Percentiles rank a stretch among this genome's conserved stretches.
phyloP scores from a whole-genome alignment of 1,140 invertebrate genomes.

The Ephestia elutella region DNA sequence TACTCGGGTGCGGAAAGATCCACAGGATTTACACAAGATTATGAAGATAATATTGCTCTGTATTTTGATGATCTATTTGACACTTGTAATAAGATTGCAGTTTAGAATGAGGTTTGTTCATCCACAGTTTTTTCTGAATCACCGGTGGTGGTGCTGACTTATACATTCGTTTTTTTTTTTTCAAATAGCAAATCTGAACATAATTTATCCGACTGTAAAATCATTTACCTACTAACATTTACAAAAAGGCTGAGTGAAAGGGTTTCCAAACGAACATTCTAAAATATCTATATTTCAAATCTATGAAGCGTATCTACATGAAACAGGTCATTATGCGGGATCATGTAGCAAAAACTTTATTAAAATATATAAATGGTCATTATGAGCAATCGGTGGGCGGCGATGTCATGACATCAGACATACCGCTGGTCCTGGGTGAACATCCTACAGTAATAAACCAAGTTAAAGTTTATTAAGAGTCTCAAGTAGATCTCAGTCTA shows the following conservation, averaged over 20 bases:
- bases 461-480: too few relatives aligned
- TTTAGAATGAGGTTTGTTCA: too few relatives aligned
- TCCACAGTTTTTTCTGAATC: too few relatives aligned
- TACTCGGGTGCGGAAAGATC: too few relatives aligned
- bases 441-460: constrained; percentile 15
- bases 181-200: too few relatives aligned
- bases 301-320: neutral
- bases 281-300: neutral
- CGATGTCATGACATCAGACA: constrained; percentile 53
- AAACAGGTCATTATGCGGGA: neutral
- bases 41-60: too few relatives aligned
- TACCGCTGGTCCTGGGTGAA: constrained; percentile 36
- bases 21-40: too few relatives aligned
- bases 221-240: neutral
- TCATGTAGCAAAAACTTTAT: neutral
- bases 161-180: too few relatives aligned
- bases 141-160: too few relatives aligned
- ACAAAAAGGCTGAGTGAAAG: neutral
- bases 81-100: too few relatives aligned
- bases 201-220: neutral
- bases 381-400: constrained; percentile 11
- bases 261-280: neutral
- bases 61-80: too few relatives aligned
- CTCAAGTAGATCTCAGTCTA: too few relatives aligned
- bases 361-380: neutral